phyloP scores from a whole-genome alignment of 2,113 vertebrate species.

The human region DNA sequence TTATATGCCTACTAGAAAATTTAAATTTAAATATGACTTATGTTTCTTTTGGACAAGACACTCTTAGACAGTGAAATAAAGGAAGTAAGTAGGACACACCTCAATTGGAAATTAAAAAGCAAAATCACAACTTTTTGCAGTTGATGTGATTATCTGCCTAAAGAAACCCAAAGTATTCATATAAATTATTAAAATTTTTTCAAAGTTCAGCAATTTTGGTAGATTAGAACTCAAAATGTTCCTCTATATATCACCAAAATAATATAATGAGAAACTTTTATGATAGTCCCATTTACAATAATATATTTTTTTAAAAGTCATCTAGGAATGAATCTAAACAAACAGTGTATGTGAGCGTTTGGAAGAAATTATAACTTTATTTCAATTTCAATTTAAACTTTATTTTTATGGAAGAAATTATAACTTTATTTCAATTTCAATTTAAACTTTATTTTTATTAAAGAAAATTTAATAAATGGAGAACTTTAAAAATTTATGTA shows the following conservation, averaged over 20 bases:
- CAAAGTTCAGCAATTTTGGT: not conserved
- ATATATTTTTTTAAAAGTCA: too few relatives aligned
- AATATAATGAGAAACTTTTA: not conserved
- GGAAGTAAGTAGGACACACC: not conserved
- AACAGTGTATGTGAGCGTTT: not conserved
- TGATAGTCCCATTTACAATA: not conserved
- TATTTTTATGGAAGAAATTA: not conserved
- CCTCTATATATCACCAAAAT: not conserved
- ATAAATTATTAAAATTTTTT: not conserved
- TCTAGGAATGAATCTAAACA: not conserved
- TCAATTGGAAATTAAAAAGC: not conserved
- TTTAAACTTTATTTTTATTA: not conserved
- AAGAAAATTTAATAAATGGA: not conserved
- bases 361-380: not conserved
- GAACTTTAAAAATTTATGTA: too few relatives aligned
- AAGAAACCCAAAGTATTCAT: not conserved
- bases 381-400: too few relatives aligned
- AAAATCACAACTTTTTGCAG: not conserved
- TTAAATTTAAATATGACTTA: not conserved
- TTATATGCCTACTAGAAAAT: not conserved
- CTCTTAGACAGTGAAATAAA: not conserved
- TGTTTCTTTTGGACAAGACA: not conserved
- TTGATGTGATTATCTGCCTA: not conserved
- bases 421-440: not conserved
- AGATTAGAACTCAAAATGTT: not conserved